These are phyloP conservation scores for Andrena haemorrhoa DNA, from an alignment of 2,888 invertebrate species.

Conservation along the genomic window DNA sequence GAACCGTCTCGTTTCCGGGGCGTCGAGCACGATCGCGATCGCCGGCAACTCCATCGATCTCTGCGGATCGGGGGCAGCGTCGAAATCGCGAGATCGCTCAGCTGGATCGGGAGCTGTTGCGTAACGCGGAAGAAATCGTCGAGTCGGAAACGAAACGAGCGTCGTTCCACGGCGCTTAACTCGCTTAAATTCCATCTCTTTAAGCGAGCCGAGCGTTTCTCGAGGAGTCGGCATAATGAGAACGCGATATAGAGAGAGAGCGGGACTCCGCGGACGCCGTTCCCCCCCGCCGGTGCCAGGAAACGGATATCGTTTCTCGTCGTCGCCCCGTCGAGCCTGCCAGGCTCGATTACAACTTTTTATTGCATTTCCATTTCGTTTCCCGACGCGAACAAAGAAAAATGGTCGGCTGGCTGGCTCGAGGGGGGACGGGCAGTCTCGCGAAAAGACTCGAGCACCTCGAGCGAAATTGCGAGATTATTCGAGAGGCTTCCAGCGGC, in stretches of 20 bases:
- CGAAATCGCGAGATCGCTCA: neutral
- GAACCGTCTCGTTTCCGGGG: neutral
- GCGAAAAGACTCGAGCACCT: slow-evolving; percentile 39
- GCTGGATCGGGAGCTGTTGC: slow-evolving; percentile 10
- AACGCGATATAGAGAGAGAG: slow-evolving; percentile 26
- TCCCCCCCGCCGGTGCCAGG: neutral
- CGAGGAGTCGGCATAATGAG: slow-evolving; percentile 63
- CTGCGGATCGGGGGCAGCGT: neutral
- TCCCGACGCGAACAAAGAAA: slow-evolving; percentile 68
- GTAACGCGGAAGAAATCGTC: slow-evolving; percentile 28
- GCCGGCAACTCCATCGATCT: slow-evolving; percentile 4
- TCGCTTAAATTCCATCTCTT: slow-evolving; percentile 61
- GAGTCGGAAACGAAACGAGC: slow-evolving; percentile 40
- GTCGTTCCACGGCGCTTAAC: slow-evolving; percentile 53
- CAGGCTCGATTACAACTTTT: slow-evolving; percentile 82
- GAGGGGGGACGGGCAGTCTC: slow-evolving; percentile 51
- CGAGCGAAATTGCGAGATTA: slow-evolving; percentile 51
- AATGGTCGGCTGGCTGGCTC: slow-evolving; percentile 2
- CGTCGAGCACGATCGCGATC: neutral
- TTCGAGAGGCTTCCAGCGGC: slow-evolving; percentile 14
- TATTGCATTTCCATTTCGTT: slow-evolving; percentile 84
- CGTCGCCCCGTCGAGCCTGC: slow-evolving; percentile 30
- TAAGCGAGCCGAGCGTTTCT: slow-evolving; percentile 43
- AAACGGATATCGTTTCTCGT: slow-evolving; percentile 26
- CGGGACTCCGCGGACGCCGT: slow-evolving; percentile 3